Percentiles rank a stretch among this genome's conserved stretches.
Evolutionary conservation across 2,888 invertebrate genomes (phyloP).

Genomic region (Cephus nigrinus): DNA sequence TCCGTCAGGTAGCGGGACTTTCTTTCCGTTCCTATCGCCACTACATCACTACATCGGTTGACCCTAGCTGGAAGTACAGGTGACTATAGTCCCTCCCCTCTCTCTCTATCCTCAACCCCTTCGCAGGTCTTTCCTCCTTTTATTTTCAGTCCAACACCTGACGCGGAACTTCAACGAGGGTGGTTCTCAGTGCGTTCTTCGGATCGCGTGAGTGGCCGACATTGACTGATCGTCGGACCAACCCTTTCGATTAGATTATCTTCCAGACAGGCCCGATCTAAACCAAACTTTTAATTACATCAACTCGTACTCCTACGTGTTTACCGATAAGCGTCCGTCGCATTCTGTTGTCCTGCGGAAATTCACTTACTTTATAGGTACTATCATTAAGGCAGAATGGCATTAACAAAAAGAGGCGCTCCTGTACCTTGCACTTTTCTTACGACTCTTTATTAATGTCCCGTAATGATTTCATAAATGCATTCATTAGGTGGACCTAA

Average conservation of each 20-base stretch:
- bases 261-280: not conserved
- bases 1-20: too few species aligned
- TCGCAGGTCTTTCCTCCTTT: not conserved
- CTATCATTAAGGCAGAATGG: not conserved
- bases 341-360: not conserved
- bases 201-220: constrained; percentile 11
- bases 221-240: constrained; percentile 22
- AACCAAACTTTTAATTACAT: constrained; percentile 19
- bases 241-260: constrained; percentile 1
- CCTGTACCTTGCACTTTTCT: not conserved
- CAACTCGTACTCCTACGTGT: constrained; percentile 9
- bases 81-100: not conserved
- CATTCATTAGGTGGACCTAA: not conserved
- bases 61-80: not conserved
- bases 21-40: not conserved
- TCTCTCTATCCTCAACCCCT: not conserved
- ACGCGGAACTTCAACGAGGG: constrained; percentile 1
- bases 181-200: not conserved
- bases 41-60: too few species aligned
- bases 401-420: not conserved
- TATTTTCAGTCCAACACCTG: not conserved
- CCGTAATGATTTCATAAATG: not conserved
- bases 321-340: not conserved
- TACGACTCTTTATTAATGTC: not conserved
- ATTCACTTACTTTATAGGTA: not conserved